A percentile compares a stretch with the other conserved stretches of the same genome.
Evolutionary conservation across 2,888 invertebrate species (phyloP).

Genomic region (Corythucha ciliata): DNA sequence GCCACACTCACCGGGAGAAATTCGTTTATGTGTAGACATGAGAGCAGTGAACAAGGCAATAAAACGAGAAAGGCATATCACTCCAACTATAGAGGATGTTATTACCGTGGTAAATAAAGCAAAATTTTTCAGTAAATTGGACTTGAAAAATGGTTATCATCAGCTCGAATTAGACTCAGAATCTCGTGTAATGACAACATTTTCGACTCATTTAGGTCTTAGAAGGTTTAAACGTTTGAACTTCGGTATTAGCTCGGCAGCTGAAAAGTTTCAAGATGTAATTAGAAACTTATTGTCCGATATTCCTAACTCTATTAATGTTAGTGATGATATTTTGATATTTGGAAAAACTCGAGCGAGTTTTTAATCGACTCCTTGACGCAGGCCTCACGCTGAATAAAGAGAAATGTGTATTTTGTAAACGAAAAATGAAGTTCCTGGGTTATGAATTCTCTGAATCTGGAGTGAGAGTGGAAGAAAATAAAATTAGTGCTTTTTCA

Average conservation of each 20-base stretch:
- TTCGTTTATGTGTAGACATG: slow-evolving; percentile 13
- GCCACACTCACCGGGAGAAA: too few relatives aligned
- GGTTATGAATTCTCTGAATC: slow-evolving; percentile 35
- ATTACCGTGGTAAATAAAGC: slow-evolving; percentile 20
- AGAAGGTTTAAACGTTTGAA: not conserved
- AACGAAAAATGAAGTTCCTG: slow-evolving; percentile 34
- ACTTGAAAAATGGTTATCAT: slow-evolving; percentile 40
- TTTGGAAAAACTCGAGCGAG: slow-evolving; percentile 36
- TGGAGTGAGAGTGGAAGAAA: slow-evolving; percentile 10
- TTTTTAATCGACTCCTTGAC: slow-evolving; percentile 29
- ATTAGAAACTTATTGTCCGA: slow-evolving; percentile 38
- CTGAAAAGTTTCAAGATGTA: slow-evolving; percentile 42
- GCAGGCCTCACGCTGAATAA: slow-evolving; percentile 32
- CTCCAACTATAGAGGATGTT: slow-evolving; percentile 2
- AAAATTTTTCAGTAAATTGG: slow-evolving; percentile 37
- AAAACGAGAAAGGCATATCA: not conserved
- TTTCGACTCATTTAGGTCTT: slow-evolving; percentile 38
- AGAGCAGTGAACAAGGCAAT: slow-evolving; percentile 11
- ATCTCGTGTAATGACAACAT: slow-evolving; percentile 40
- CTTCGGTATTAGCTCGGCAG: slow-evolving; percentile 35
- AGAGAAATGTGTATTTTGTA: slow-evolving; percentile 38
- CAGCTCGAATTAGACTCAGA: slow-evolving; percentile 38
- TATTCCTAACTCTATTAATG: slow-evolving; percentile 39
- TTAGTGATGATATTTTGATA: slow-evolving; percentile 41
- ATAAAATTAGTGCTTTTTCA: slow-evolving; percentile 27